Base-by-base conservation (phyloP, 2,113 vertebrate species). In the Isichthys henryi region DNA sequence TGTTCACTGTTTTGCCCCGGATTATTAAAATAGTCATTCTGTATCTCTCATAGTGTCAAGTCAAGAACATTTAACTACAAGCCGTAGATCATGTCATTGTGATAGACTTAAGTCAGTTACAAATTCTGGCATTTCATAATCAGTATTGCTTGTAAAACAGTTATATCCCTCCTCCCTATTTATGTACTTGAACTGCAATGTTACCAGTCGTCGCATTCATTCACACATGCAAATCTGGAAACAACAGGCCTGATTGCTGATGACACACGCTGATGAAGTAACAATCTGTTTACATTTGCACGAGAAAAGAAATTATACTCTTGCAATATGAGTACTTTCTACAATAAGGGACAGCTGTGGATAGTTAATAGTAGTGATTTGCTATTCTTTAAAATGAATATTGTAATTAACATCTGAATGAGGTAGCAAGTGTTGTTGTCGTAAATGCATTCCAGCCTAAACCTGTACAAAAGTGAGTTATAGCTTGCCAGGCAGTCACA, bases 331-430 rank as follows among this genome's bases (percentile, higher is more conserved):
- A 45, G 21, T 6, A 48, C 9, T 46, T n/a, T 48, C 9, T 48
- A 84, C 43, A 46, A 84, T 84, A 84, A 84, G 82, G 43, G 45
- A 84, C 19, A 45, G 82, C 43, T 84, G 43, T 84, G 43, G 82
- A 46, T 43, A 80, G 74, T 43, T 84, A 84, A 84, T 48, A 48
- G 82, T 84, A 48, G 45, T 48, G 45, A 84, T 84, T 84, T 48
- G 82, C 45, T 84, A 80, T 84, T 84, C 21, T 48, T 46, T 84
- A 84, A 46, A 84, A 46, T 43, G 45, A 84, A 84, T 84, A 84
- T 80, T 39, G 35, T 48, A 84, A 84, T 84, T 84, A 84, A 48
- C 82, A 84, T 84, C 45, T 46, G 82, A 84, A 84, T 84, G 82
- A 84, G 39, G 45, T 84, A 46, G 45, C 62, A 80, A 80, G 74